Conservation (phyloP, 2,888 invertebrate genomes). For the Dioctria rufipes region DNA sequence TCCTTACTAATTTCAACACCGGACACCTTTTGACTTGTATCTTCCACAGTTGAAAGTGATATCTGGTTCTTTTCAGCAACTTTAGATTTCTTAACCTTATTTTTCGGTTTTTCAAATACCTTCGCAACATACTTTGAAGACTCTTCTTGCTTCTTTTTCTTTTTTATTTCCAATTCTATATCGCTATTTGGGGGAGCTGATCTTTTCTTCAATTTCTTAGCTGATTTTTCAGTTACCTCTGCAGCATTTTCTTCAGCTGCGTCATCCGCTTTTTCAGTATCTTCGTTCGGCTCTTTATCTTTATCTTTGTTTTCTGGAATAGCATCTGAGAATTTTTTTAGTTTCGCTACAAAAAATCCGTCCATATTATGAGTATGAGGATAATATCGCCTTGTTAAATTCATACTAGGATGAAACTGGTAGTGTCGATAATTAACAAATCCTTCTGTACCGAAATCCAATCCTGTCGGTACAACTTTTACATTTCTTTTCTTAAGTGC, state of each 20-base stretch:
- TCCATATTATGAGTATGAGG: conserved; percentile 99
- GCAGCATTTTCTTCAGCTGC: conserved; percentile 60
- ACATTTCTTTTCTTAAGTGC: conserved; percentile 94
- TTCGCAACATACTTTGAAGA: conserved; percentile 69
- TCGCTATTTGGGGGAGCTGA: conserved; percentile 61
- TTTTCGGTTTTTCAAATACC: conserved; percentile 68
- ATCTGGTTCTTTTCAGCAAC: no score
- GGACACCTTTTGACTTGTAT: no score
- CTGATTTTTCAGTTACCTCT: conserved; percentile 60
- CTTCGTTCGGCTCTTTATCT: conserved; percentile 66
- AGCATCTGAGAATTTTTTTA: conserved; percentile 95
- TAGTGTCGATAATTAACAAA: conserved; percentile 89
- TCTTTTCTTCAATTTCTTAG: not conserved
- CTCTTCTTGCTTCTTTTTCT: conserved; percentile 66
- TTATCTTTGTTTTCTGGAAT: conserved; percentile 73
- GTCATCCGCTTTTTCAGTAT: conserved; percentile 53
- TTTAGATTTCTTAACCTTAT: conserved; percentile 57
- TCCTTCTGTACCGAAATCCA: conserved; percentile 97
- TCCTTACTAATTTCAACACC: no score
- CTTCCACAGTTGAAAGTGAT: no score
- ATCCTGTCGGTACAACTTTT: conserved; percentile 91
- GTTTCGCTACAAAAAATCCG: conserved; percentile 98
- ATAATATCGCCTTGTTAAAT: conserved; percentile 91
- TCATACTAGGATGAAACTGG: conserved; percentile 92
- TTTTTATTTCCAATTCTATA: conserved; percentile 66